Conservation (phyloP, 2,888 invertebrate genomes). For the Volucella inanis region DNA sequence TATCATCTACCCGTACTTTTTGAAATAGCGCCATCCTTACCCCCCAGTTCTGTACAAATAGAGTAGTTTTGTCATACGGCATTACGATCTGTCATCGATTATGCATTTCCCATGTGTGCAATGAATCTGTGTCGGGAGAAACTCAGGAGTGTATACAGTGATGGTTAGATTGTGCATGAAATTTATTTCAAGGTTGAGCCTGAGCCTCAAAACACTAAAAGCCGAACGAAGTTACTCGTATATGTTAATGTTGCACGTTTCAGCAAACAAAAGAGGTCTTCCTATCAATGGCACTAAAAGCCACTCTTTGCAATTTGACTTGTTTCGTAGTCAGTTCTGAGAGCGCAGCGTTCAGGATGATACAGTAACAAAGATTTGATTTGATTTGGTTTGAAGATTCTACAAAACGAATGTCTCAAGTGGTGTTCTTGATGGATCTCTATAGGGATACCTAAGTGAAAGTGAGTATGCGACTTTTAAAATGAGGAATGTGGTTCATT, state of each 20-base stretch:
- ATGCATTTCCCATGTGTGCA: too few relatives aligned
- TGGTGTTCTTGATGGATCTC: constrained; percentile 69
- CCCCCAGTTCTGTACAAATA: too few relatives aligned
- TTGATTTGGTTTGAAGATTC: too few relatives aligned
- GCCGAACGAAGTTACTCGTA: constrained; percentile 54
- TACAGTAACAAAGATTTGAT: constrained; percentile 72
- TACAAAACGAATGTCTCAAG: constrained; percentile 62
- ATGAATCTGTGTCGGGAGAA: too few relatives aligned
- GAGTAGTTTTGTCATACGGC: too few relatives aligned
- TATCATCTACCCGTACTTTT: too few relatives aligned
- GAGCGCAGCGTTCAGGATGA: constrained; percentile 59
- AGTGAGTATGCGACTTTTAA: too few relatives aligned
- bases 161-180: not conserved
- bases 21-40: too few relatives aligned
- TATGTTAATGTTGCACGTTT: constrained; percentile 69
- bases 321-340: constrained; percentile 54
- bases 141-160: not conserved
- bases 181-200: constrained; percentile 30
- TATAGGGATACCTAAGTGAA: not conserved
- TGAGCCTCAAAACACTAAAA: constrained; percentile 71
- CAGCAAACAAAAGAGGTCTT: constrained; percentile 58
- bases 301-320: constrained; percentile 13
- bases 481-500: too few relatives aligned
- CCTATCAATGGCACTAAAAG: not conserved
- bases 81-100: too few relatives aligned